phyloP scores from a whole-genome alignment of 2,888 invertebrate species.

The Boloria euphrosyne region DNA sequence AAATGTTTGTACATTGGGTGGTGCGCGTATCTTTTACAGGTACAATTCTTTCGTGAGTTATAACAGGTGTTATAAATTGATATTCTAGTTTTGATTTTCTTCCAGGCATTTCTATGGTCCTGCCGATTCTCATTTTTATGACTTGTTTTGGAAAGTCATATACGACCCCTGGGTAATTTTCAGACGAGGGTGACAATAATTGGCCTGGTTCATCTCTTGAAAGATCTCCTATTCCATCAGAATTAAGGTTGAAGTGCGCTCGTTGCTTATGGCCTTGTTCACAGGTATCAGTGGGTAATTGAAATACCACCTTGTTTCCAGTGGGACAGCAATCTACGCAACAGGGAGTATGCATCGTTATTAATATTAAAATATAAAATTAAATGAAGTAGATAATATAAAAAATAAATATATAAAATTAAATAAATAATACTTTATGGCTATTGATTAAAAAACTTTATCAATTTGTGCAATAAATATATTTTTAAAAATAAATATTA shows the following conservation, averaged over 20 bases:
- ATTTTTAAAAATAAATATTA: too few relatives aligned
- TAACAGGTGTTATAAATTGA: conserved; percentile 69
- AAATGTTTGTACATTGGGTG: conserved; percentile 63
- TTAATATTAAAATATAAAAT: conserved; percentile 7
- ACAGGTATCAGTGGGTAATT: conserved; percentile 71
- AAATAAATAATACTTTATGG: too few relatives aligned
- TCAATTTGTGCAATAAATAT: too few relatives aligned
- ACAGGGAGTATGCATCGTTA: conserved; percentile 44
- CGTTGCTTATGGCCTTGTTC: conserved; percentile 68
- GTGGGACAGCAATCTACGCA: conserved; percentile 79
- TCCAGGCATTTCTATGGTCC: conserved; percentile 67
- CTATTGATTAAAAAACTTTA: too few relatives aligned
- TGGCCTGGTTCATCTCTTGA: conserved; percentile 68
- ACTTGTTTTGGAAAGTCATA: conserved; percentile 68
- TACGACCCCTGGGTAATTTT: conserved; percentile 64
- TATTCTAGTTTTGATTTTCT: conserved; percentile 72
- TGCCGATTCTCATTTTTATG: conserved; percentile 69
- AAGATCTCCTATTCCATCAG: conserved; percentile 70
- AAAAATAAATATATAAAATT: too few relatives aligned
- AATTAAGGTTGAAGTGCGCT: conserved; percentile 68
- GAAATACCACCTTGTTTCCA: conserved; percentile 76
- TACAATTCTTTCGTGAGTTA: conserved; percentile 52
- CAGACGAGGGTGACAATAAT: conserved; percentile 54
- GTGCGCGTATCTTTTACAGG: conserved; percentile 64
- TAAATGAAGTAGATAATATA: too few relatives aligned